Percentiles rank a stretch among this genome's conserved stretches.
Evolutionary conservation across 2,888 invertebrate genomes (phyloP).

Genomic region (Dynastes grantii): DNA sequence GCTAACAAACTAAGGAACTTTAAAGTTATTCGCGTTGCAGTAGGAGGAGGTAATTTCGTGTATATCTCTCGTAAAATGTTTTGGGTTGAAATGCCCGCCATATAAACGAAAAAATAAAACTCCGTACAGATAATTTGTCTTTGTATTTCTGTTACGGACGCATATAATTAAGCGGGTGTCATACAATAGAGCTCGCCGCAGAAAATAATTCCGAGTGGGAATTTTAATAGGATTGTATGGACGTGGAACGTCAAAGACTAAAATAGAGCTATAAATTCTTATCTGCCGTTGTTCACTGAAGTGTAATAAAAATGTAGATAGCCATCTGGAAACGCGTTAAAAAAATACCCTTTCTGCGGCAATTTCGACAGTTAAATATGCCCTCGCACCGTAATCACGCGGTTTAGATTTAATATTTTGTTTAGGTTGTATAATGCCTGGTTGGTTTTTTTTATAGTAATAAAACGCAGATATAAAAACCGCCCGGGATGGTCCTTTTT

Average conservation of each 20-base stretch:
- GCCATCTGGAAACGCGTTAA: conserved; percentile 31
- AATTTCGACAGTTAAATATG: conserved; percentile 33
- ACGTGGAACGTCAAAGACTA: conserved; percentile 29
- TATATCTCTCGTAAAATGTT: conserved; percentile 32
- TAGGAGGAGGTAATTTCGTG: conserved; percentile 7
- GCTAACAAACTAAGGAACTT: conserved; percentile 31
- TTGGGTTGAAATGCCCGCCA: conserved; percentile 5
- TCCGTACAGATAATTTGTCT: conserved; percentile 38
- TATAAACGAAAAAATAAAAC: conserved; percentile 41
- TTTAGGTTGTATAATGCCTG: background rate
- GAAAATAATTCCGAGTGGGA: conserved; percentile 31
- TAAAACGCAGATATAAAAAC: too few relatives aligned
- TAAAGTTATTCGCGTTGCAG: conserved; percentile 27
- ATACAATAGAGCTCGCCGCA: conserved; percentile 21
- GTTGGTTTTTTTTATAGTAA: too few relatives aligned
- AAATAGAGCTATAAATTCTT: conserved; percentile 38
- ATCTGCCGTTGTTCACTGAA: conserved; percentile 25
- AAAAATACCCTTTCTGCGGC: conserved; percentile 18
- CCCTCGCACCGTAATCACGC: background rate
- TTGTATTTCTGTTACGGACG: conserved; percentile 21
- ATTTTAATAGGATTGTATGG: conserved; percentile 28
- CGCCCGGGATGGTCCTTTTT: too few relatives aligned
- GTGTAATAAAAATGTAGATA: conserved; percentile 36
- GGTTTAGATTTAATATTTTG: conserved; percentile 15
- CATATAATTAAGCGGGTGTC: conserved; percentile 24